Percentiles rank a stretch among this genome's conserved stretches.
These are phyloP conservation scores for Hyles euphorbiae DNA, from an alignment of 1,140 invertebrate species.

Conservation along the genomic window DNA sequence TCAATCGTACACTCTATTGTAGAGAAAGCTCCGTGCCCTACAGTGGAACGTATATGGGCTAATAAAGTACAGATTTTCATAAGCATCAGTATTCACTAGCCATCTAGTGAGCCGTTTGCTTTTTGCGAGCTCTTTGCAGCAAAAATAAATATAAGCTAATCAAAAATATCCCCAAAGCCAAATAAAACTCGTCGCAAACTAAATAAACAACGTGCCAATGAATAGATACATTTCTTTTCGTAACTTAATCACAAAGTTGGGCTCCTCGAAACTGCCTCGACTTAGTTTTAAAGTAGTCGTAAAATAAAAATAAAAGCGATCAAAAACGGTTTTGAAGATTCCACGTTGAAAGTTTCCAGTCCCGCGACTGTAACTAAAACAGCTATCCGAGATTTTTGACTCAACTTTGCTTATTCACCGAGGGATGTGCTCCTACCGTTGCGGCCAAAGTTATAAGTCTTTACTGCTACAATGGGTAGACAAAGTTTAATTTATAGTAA, in stretches of 20 bases:
- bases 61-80: too few species aligned
- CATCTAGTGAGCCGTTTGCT: too few species aligned
- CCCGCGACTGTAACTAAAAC: constrained; percentile 15
- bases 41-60: too few species aligned
- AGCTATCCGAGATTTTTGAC: constrained; percentile 4
- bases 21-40: too few species aligned
- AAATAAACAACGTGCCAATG: constrained; percentile 10
- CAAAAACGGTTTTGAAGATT: constrained; percentile 20
- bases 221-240: constrained; percentile 28
- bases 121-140: too few species aligned
- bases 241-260: constrained; percentile 28
- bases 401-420: constrained; percentile 1
- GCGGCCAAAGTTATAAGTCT: background rate
- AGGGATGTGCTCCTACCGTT: background rate
- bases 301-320: constrained; percentile 29
- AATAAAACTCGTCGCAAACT: too few species aligned
- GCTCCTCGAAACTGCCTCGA: constrained; percentile 15
- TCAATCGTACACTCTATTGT: too few species aligned
- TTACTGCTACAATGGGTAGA: too few species aligned
- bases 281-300: constrained; percentile 19
- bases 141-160: too few species aligned
- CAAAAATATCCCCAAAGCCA: too few species aligned
- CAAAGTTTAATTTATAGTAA: too few species aligned
- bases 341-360: constrained; percentile 16
- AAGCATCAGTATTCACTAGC: too few species aligned